These are phyloP conservation scores for Agonopterix arenella DNA, from an alignment of 2,888 invertebrate species.

Conservation along the genomic window DNA sequence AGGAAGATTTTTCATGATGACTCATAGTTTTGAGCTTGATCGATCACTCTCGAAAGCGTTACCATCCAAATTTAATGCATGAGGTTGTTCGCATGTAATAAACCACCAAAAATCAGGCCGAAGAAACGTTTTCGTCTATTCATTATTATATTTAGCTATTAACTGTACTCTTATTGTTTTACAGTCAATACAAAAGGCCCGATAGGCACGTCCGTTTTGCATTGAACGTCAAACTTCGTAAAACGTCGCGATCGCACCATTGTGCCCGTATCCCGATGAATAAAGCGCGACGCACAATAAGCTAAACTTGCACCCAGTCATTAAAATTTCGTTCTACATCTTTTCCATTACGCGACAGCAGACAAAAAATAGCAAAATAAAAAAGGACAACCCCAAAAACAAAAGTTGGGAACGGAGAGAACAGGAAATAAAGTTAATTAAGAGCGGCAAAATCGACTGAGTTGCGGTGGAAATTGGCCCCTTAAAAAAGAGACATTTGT, in stretches of 20 bases:
- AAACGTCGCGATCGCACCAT: slow-evolving; percentile 7
- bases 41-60: too few relatives aligned
- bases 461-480: slow-evolving; percentile 75
- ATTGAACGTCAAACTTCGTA: too few relatives aligned
- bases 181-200: too few relatives aligned
- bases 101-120: too few relatives aligned
- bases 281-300: slow-evolving; percentile 59
- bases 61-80: too few relatives aligned
- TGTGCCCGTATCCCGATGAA: slow-evolving; percentile 29
- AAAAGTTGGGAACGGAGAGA: slow-evolving; percentile 70
- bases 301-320: slow-evolving; percentile 69
- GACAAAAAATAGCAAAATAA: slow-evolving; percentile 73
- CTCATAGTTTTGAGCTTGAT: too few relatives aligned
- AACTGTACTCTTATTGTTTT: too few relatives aligned
- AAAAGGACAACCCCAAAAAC: slow-evolving; percentile 66
- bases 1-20: too few relatives aligned
- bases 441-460: slow-evolving; percentile 76
- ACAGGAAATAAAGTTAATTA: slow-evolving; percentile 78
- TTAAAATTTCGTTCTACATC: slow-evolving; percentile 75
- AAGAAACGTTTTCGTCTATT: too few relatives aligned
- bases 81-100: too few relatives aligned
- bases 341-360: slow-evolving; percentile 72
- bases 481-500: slow-evolving; percentile 76
- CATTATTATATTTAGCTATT: too few relatives aligned
- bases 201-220: too few relatives aligned